Evolutionary conservation across 2,113 vertebrate genomes (phyloP).

Genomic region (Hystrix brachyura): DNA sequence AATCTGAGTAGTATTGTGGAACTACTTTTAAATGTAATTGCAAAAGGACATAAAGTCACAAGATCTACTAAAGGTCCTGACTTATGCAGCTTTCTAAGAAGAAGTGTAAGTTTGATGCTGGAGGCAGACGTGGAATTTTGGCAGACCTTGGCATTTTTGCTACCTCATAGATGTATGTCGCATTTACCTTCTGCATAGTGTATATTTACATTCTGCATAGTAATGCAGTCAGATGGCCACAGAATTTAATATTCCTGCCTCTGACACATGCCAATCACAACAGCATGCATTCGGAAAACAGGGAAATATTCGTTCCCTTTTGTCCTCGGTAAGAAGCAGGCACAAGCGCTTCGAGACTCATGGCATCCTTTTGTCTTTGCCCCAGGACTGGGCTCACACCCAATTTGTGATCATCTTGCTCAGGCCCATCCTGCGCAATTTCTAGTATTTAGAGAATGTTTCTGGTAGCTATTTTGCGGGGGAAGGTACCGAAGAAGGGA

Average conservation of each 20-base stretch:
- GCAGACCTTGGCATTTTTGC: not conserved
- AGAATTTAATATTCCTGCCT: not conserved
- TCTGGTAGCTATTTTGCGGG: not conserved
- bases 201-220: not conserved
- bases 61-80: not conserved
- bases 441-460: constrained; percentile 18
- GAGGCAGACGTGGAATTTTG: constrained; percentile 43
- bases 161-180: not conserved
- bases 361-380: constrained; percentile 17
- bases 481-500: not conserved
- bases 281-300: not conserved
- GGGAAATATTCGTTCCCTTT: not conserved
- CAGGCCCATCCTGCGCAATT: not conserved
- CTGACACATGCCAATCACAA: not conserved
- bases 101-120: constrained; percentile 35
- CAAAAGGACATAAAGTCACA: not conserved
- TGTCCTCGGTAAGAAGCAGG: not conserved
- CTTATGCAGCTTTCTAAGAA: not conserved
- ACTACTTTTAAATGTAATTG: not conserved
- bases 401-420: not conserved
- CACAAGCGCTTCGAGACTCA: not conserved
- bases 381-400: not conserved
- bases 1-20: not conserved
- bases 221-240: not conserved
- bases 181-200: not conserved